Conservation (phyloP, 1,140 invertebrate genomes). For the Hycleus cichorii region DNA sequence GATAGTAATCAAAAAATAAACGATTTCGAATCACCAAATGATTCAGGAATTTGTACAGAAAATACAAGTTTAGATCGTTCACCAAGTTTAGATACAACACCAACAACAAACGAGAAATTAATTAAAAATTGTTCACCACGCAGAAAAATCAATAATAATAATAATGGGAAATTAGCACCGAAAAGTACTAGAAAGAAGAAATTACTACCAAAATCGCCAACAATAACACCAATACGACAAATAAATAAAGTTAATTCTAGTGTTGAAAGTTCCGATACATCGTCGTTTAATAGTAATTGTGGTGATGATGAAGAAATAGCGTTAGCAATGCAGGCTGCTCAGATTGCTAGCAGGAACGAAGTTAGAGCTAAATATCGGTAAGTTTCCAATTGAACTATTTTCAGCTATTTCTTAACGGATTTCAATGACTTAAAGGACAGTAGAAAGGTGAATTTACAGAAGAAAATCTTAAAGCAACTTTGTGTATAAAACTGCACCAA, state of each 20-base stretch:
- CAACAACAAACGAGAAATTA: not conserved
- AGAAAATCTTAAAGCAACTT: too few relatives aligned
- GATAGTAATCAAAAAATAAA: conserved; percentile 40
- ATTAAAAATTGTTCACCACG: conserved; percentile 9
- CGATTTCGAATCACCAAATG: conserved; percentile 45
- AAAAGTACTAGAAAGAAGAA: conserved; percentile 6
- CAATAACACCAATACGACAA: not conserved
- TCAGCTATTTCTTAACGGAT: too few relatives aligned
- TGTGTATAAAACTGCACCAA: too few relatives aligned
- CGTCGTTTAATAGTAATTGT: conserved; percentile 74
- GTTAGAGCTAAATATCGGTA: conserved; percentile 75
- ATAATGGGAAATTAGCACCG: conserved; percentile 3
- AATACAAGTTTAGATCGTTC: conserved; percentile 60
- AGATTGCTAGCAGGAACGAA: conserved; percentile 71
- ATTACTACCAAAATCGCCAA: not conserved
- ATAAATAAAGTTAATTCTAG: conserved; percentile 24
- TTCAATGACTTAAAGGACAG: too few relatives aligned
- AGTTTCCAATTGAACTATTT: conserved; percentile 25
- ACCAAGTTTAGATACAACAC: conserved; percentile 44
- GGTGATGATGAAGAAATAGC: conserved; percentile 87
- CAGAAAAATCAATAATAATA: not conserved
- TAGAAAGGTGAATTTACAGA: too few relatives aligned
- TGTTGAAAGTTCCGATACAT: conserved; percentile 46
- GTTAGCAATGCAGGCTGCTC: conserved; percentile 75
- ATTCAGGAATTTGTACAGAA: conserved; percentile 65